Evolutionary conservation across 2,888 invertebrate species (phyloP).

Genomic region (Erpobdella octoculata): DNA sequence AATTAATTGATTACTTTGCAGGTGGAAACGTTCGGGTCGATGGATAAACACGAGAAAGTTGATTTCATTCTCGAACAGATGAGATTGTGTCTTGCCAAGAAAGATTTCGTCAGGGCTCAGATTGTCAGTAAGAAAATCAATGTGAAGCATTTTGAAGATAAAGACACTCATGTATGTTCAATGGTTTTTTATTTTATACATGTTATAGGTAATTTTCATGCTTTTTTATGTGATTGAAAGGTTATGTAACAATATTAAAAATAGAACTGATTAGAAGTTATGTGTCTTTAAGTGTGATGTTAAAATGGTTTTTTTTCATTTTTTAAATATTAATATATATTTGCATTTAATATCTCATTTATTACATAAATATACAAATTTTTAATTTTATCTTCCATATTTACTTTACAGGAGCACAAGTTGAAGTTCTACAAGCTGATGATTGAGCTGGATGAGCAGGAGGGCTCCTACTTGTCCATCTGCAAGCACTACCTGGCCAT

Average conservation of each 20-base stretch:
- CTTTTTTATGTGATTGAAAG: background rate
- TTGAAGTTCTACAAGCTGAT: constrained; percentile 71
- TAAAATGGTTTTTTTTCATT: too few relatives aligned
- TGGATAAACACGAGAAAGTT: constrained; percentile 92
- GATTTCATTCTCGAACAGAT: constrained; percentile 96
- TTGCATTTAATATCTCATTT: background rate
- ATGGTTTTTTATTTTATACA: background rate
- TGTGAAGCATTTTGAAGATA: constrained; percentile 89
- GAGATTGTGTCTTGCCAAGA: constrained; percentile 86
- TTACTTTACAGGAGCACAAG: constrained; percentile 58
- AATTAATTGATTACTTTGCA: too few relatives aligned
- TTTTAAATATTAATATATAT: background rate
- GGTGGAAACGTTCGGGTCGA: constrained; percentile 94
- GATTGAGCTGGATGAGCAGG: constrained; percentile 92
- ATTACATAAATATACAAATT: background rate
- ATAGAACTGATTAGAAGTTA: too few relatives aligned
- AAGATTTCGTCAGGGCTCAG: constrained; percentile 91
- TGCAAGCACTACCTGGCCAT: constrained; percentile 93
- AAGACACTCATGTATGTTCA: constrained; percentile 58
- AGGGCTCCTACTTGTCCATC: constrained; percentile 80
- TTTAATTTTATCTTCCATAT: too few relatives aligned
- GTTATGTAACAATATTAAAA: too few relatives aligned
- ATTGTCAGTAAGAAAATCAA: constrained; percentile 98
- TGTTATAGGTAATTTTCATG: background rate
- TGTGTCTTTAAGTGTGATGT: too few relatives aligned